Evolutionary conservation across 2,797 vertebrate genomes (phyloP).

Genomic region (Chelonia mydas): DNA sequence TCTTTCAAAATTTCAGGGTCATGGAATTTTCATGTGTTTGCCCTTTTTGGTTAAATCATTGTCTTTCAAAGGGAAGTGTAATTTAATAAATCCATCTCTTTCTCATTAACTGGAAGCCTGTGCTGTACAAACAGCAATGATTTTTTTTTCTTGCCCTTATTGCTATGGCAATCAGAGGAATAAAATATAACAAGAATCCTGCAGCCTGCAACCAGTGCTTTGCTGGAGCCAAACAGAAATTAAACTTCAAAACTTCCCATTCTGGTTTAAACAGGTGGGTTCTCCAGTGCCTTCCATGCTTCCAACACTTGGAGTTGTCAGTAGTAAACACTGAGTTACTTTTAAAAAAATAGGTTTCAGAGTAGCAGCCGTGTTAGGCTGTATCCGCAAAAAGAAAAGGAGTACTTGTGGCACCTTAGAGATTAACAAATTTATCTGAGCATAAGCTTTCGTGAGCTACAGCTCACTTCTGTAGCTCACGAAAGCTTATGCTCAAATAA

Average conservation of each 20-base stretch:
- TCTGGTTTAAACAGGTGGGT: background rate
- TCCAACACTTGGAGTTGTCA: background rate
- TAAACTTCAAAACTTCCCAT: background rate
- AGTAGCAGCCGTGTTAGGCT: too few species aligned
- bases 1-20: slow-evolving; percentile 37
- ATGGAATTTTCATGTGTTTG: slow-evolving; percentile 26
- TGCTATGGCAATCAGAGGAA: background rate
- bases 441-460: too few species aligned
- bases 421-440: too few species aligned
- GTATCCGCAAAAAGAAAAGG: too few species aligned
- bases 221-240: background rate
- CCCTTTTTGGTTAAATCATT: slow-evolving; percentile 47
- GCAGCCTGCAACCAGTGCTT: background rate
- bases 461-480: too few species aligned
- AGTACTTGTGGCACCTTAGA: too few species aligned
- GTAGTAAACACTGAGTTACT: background rate
- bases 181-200: background rate
- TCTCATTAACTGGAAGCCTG: background rate
- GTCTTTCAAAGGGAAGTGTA: slow-evolving; percentile 36
- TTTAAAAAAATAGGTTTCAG: background rate
- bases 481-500: too few species aligned
- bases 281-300: background rate
- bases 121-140: background rate
- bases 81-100: slow-evolving; percentile 34
- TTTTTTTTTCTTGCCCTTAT: background rate